Evolutionary conservation across 2,888 invertebrate genomes (phyloP).

Genomic region (Leptodirus hochenwartii): DNA sequence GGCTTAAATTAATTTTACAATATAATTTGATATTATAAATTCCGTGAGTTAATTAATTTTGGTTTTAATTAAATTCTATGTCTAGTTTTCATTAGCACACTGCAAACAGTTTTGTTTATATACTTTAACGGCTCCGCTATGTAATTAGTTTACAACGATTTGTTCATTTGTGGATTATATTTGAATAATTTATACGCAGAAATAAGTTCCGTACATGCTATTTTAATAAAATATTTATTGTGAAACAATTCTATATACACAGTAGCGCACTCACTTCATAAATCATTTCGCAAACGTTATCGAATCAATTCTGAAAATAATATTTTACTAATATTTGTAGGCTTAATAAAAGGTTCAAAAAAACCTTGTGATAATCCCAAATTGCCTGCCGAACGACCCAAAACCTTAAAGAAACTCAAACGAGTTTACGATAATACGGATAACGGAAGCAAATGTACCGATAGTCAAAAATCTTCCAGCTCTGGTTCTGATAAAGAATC

Average conservation of each 20-base stretch:
- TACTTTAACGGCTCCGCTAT: too few relatives aligned
- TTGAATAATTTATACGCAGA: too few relatives aligned
- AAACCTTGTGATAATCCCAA: constrained; percentile 45
- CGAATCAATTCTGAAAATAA: too few relatives aligned
- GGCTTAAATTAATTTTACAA: constrained; percentile 11
- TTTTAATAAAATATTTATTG: too few relatives aligned
- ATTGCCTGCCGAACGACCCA: constrained; percentile 49
- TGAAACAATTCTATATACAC: too few relatives aligned
- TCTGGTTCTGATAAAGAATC: constrained; percentile 24
- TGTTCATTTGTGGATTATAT: too few relatives aligned
- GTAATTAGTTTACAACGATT: too few relatives aligned
- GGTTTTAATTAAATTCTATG: constrained; percentile 18
- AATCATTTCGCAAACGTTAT: too few relatives aligned
- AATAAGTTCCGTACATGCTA: too few relatives aligned
- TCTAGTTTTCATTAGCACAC: constrained; percentile 14
- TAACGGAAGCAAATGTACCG: constrained; percentile 16
- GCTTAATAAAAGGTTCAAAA: constrained; percentile 68
- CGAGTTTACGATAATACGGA: constrained; percentile 48
- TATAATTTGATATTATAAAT: constrained; percentile 15
- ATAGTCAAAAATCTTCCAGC: constrained; percentile 10
- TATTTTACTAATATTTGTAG: too few relatives aligned
- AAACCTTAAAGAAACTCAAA: constrained; percentile 54
- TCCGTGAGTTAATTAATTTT: constrained; percentile 18
- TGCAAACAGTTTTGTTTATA: constrained; percentile 13
- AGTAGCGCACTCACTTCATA: too few relatives aligned